phyloP scores from a whole-genome alignment of 2,113 vertebrate species.

The Chroicocephalus ridibundus region DNA sequence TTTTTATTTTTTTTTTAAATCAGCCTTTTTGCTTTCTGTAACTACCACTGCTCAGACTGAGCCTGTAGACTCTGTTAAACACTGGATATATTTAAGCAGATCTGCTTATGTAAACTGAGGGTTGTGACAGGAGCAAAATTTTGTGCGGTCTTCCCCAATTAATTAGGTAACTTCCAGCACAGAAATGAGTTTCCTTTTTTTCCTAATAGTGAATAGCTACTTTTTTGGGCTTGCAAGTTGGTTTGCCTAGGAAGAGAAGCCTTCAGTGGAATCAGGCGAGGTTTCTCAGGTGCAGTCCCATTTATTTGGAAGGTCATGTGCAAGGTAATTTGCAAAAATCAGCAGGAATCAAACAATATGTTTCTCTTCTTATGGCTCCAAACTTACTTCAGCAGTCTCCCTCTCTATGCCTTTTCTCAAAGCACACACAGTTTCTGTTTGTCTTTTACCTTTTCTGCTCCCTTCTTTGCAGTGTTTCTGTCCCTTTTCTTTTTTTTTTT shows the following conservation, averaged over 20 bases:
- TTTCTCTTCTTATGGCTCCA: background rate
- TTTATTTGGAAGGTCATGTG: background rate
- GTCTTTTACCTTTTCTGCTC: background rate
- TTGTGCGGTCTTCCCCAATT: background rate
- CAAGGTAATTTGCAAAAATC: background rate
- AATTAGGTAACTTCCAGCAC: background rate
- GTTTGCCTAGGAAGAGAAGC: background rate
- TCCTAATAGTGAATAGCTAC: background rate
- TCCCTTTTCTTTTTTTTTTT: background rate
- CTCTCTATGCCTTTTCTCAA: background rate
- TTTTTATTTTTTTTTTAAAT: background rate
- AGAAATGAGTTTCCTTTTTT: background rate
- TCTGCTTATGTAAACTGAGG: background rate
- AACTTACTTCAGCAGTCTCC: background rate
- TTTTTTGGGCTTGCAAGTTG: background rate
- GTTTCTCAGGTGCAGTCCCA: background rate
- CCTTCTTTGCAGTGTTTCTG: background rate
- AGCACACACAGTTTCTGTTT: background rate
- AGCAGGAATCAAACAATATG: background rate
- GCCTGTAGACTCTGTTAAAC: background rate
- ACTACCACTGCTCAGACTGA: background rate
- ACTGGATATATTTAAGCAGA: background rate
- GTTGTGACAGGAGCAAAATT: background rate
- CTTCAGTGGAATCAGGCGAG: rapidly evolving
- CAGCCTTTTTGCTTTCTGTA: background rate